Evolutionary conservation across 2,797 vertebrate species (phyloP).

Genomic region (Holocentrus rufus): DNA sequence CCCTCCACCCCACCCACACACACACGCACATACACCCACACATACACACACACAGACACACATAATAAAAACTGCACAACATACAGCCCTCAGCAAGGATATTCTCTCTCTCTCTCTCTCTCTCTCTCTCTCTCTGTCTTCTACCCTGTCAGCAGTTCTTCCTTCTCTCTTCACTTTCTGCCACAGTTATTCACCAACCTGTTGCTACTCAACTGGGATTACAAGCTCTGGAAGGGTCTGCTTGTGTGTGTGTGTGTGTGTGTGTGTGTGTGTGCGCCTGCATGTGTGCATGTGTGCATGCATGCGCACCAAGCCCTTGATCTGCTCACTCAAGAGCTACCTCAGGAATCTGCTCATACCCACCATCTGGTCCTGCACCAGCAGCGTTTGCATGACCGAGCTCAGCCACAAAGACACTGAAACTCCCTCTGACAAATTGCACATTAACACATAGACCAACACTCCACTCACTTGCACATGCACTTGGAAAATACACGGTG

Average conservation of each 20-base stretch:
- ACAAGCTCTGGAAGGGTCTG: conserved; percentile 40
- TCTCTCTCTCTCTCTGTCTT: not conserved
- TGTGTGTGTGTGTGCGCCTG: conserved; percentile 29
- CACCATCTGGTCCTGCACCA: conserved; percentile 63
- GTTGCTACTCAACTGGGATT: conserved; percentile 52
- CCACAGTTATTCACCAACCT: conserved; percentile 54
- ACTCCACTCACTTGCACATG: not conserved
- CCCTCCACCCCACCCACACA: not conserved
- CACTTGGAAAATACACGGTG: not conserved
- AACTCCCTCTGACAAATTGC: not conserved
- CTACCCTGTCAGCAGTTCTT: not conserved
- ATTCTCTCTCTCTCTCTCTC: not conserved
- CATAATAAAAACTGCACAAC: not conserved
- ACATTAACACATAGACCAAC: too few relatives aligned
- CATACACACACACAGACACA: conserved; percentile 3
- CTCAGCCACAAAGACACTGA: conserved; percentile 1
- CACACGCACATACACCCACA: not conserved
- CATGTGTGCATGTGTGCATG: conserved; percentile 4
- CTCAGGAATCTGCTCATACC: conserved; percentile 58
- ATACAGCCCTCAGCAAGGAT: not conserved
- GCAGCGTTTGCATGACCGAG: conserved; percentile 13
- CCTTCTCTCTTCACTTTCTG: conserved; percentile 25
- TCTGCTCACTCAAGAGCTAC: conserved; percentile 59
- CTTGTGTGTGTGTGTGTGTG: conserved; percentile 32
- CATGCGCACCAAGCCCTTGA: conserved; percentile 53